phyloP scores from a whole-genome alignment of 92 coral and sea anemone species.

The Epizoanthus illoricatus region DNA sequence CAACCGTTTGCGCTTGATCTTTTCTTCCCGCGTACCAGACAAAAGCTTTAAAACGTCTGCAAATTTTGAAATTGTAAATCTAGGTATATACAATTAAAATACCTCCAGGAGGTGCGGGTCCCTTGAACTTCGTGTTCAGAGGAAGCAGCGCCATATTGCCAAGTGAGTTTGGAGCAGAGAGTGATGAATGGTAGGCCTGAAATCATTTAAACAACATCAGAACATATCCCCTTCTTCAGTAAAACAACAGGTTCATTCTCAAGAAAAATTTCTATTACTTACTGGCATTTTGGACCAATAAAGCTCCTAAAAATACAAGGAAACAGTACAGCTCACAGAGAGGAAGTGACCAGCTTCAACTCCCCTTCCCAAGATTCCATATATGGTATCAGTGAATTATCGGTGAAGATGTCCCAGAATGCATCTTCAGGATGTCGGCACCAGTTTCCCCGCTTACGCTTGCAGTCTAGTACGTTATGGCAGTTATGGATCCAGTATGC shows the following conservation, averaged over 20 bases:
- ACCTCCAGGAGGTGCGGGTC: conserved; percentile 98
- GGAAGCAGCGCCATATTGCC: conserved; percentile 99
- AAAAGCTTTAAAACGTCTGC: background rate
- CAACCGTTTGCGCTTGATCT: background rate
- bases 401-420: conserved; percentile 26
- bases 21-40: background rate
- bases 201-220: conserved; percentile 8
- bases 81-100: background rate
- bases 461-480: no score
- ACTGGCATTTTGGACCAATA: conserved; percentile 33
- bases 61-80: background rate
- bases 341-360: conserved; percentile 41
- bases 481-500: no score
- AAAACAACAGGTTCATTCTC: background rate
- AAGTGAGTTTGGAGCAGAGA: conserved; percentile 74
- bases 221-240: background rate
- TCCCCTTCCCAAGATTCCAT: conserved; percentile 21
- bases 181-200: conserved; percentile 96
- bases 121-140: conserved; percentile 91
- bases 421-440: background rate
- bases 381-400: conserved; percentile 19
- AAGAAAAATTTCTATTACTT: background rate
- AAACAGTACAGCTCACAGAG: background rate
- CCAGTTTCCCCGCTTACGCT: background rate
- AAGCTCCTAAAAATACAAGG: background rate